Conservation (phyloP, 2,113 vertebrate species). For the Tachuris rubrigastra region DNA sequence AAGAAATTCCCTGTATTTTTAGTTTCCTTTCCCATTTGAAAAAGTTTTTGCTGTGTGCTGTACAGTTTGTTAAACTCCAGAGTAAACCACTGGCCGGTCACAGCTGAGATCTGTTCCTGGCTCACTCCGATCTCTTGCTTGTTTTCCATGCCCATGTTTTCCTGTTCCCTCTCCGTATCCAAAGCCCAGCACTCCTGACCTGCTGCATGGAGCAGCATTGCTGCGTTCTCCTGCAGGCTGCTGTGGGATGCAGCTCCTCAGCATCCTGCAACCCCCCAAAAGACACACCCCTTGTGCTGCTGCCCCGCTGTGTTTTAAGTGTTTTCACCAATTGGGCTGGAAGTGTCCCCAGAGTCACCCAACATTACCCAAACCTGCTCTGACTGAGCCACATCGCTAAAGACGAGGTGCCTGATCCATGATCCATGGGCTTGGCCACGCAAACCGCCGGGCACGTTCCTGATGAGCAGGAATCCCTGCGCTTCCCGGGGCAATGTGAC, state of each 20-base stretch:
- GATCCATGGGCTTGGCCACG: background rate
- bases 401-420: background rate
- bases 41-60: background rate
- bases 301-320: background rate
- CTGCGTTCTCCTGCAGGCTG: background rate
- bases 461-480: background rate
- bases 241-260: background rate
- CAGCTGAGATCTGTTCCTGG: background rate
- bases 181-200: background rate
- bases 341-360: background rate
- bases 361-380: background rate
- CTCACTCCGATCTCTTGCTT: background rate
- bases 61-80: background rate
- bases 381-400: background rate
- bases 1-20: background rate
- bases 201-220: fast-evolving
- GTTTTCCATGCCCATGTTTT: background rate
- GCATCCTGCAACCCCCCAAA: background rate
- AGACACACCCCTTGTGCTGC: background rate
- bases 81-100: background rate
- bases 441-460: background rate
- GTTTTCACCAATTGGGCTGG: background rate
- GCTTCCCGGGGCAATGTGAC: background rate
- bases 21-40: background rate
- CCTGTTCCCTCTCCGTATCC: background rate